Evolutionary conservation across 1,140 invertebrate species (phyloP).

Genomic region (Antheraea mylitta): DNA sequence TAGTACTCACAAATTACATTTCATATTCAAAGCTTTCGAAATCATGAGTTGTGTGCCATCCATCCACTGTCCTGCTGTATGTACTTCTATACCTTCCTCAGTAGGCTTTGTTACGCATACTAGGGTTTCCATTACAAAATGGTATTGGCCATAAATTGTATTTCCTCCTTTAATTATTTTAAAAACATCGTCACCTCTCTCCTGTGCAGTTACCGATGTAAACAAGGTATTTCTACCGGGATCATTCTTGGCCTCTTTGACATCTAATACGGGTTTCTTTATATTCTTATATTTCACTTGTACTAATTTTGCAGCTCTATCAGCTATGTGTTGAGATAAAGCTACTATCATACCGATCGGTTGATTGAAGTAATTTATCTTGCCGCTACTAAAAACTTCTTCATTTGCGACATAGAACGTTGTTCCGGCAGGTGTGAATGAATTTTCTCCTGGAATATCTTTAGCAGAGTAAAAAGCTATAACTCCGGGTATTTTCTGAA

Average conservation of each 20-base stretch:
- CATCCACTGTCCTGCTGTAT: conserved; percentile 81
- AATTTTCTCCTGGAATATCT: conserved; percentile 86
- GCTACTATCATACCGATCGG: conserved; percentile 85
- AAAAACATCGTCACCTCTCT: conserved; percentile 46
- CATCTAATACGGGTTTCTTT: conserved; percentile 71
- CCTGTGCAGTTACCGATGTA: conserved; percentile 14
- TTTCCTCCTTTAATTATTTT: conserved; percentile 46
- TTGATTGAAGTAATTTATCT: conserved; percentile 82
- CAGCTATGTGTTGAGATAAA: conserved; percentile 77
- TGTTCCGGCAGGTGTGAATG: conserved; percentile 47
- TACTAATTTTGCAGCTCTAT: conserved; percentile 81
- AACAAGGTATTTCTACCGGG: conserved; percentile 22
- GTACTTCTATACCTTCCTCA: conserved; percentile 83
- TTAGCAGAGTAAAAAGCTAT: conserved; percentile 80
- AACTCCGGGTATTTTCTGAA: conserved; percentile 40
- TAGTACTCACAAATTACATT: conserved; percentile 35
- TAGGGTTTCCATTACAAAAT: conserved; percentile 78
- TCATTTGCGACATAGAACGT: conserved; percentile 30
- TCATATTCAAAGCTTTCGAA: conserved; percentile 76
- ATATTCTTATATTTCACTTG: conserved; percentile 79
- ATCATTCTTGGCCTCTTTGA: conserved; percentile 79
- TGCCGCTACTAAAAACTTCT: conserved; percentile 76
- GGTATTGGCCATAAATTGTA: conserved; percentile 48
- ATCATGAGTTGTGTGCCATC: conserved; percentile 79
- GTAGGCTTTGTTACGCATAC: conserved; percentile 80